Conservation (phyloP, 2,797 vertebrate species). For the Chiloscyllium punctatum region DNA sequence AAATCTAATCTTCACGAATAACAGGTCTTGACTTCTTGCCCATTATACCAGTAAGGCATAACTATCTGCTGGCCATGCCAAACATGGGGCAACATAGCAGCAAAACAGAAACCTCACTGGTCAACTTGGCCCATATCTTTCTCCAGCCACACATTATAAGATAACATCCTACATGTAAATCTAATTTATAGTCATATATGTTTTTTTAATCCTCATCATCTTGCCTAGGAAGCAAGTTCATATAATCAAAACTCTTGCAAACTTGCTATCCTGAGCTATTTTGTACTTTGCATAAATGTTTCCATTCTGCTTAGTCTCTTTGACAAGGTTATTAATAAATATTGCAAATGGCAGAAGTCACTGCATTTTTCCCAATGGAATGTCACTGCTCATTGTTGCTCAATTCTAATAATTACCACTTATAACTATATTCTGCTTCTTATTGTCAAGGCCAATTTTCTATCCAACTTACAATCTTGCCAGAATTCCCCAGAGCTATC, state of each 20-base stretch:
- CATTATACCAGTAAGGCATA: too few relatives aligned
- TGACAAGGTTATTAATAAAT: conserved; percentile 30
- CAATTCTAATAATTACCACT: conserved; percentile 19
- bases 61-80: background rate
- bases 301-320: background rate
- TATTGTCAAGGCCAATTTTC: conserved; percentile 26
- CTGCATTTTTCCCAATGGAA: conserved; percentile 1
- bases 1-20: too few relatives aligned
- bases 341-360: background rate
- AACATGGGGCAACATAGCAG: background rate
- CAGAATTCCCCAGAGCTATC: background rate
- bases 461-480: background rate
- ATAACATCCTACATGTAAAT: background rate
- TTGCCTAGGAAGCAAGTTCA: background rate
- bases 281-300: background rate
- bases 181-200: background rate
- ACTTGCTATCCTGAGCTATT: background rate
- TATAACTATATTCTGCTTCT: conserved; percentile 8
- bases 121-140: background rate
- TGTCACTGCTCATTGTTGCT: background rate
- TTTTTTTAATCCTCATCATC: background rate
- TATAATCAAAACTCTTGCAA: background rate
- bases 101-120: background rate
- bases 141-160: background rate
- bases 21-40: too few relatives aligned